phyloP scores from a whole-genome alignment of 2,113 vertebrate species.

The Paracanthobrama guichenoti region DNA sequence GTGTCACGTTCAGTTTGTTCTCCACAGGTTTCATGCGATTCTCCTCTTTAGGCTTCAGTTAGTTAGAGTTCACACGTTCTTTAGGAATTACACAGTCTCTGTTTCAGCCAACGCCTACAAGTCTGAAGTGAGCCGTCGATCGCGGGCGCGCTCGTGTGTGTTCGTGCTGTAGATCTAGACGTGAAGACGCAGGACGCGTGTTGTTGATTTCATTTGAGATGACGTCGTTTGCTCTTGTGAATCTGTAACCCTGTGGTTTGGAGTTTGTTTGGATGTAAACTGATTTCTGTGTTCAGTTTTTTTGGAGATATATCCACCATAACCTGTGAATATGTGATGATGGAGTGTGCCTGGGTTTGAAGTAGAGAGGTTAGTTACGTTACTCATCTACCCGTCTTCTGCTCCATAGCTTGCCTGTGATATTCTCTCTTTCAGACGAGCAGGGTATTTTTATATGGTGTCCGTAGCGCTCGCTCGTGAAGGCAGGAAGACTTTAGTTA shows the following conservation, averaged over 20 bases:
- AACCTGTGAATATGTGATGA: slow-evolving; percentile 65
- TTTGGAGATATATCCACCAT: slow-evolving; percentile 50
- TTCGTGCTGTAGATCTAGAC: slow-evolving; percentile 30
- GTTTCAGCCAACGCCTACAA: not conserved
- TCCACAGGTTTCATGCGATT: not conserved
- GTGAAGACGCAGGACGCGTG: slow-evolving; percentile 25
- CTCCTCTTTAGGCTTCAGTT: not conserved
- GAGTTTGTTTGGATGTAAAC: slow-evolving; percentile 41
- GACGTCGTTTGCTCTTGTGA: slow-evolving; percentile 51
- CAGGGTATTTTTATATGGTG: slow-evolving; percentile 74
- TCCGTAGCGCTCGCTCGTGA: slow-evolving; percentile 54
- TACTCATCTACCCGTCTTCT: slow-evolving; percentile 2
- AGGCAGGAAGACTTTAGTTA: slow-evolving; percentile 51
- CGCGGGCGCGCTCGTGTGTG: not conserved
- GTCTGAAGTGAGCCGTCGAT: not conserved
- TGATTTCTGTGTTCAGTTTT: not conserved
- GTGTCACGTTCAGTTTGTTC: not conserved
- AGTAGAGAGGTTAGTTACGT: slow-evolving; percentile 29
- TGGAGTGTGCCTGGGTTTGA: slow-evolving; percentile 50
- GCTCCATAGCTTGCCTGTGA: slow-evolving; percentile 53
- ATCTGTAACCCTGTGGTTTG: slow-evolving; percentile 54
- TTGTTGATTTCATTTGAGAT: slow-evolving; percentile 18
- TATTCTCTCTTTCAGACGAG: slow-evolving; percentile 61
- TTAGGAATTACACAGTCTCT: not conserved
- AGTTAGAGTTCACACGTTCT: not conserved